Evolutionary conservation across 2,888 invertebrate species (phyloP), one percentile per base, ranked within the genome.

Genomic region (Hermaeophaga mercurialis): DNA sequence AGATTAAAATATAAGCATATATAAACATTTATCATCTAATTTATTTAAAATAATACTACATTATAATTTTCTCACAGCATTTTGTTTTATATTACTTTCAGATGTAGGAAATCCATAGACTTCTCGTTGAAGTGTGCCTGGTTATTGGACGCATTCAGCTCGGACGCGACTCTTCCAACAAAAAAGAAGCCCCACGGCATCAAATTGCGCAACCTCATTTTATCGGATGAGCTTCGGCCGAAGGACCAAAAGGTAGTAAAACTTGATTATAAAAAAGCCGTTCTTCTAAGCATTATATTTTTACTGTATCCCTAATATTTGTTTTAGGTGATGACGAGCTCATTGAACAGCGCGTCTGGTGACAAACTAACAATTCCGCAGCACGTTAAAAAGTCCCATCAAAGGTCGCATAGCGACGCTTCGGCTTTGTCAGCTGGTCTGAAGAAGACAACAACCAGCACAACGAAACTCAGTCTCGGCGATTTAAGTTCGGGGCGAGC

Each of bases 91-190:
- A 11, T 31, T 14, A 22, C 8, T 76, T 76, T n/a, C 73, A 89
- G 90, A 76, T 97, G 97, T 84, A 86, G 96, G 72, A 87, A 89
- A 76, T 94, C 95, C 65, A 92, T 94, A 58, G 96, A 97, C 80
- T 99, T 99, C 79, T 94, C 97, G 38, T 82, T 99, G 66, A 90
- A 94, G 77, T 90, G 96, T 75, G 91, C 95, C 72, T 99, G 98
- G 98, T 82, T 99, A 50, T 81, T 99, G 73, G 95, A 96, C 70
- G 96, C 99, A 15, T 96, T 94, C 76, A 90, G 91, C 65, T 87
- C 90, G 31, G 93, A 89, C 74, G 83, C 84, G 54, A 81, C 83
- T 59, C 75, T 83, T 62, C 84, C 85, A 52, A 84, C 85, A 52
- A 87, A 86, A 75, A 87, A 85, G 76, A 88, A 87, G 75, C 87